A percentile compares a stretch with the other conserved stretches of the same genome.
Conservation (phyloP, 2,888 invertebrate genomes). For the Tinea semifulvella region DNA sequence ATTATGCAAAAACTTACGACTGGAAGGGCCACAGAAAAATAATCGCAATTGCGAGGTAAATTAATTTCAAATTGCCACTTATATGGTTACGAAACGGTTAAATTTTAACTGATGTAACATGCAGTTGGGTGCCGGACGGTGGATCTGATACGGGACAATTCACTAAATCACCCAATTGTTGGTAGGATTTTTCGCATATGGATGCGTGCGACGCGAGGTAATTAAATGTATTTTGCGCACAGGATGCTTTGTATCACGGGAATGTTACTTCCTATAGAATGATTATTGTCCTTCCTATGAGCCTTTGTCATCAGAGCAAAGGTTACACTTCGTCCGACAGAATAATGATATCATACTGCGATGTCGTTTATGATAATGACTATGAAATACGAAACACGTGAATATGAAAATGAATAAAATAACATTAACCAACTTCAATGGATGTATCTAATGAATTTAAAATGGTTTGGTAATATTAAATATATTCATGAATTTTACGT, state of each 20-base stretch:
- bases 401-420: conserved; percentile 12
- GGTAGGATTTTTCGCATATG: conserved; percentile 13
- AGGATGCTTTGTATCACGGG: conserved; percentile 10
- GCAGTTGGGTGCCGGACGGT: neutral
- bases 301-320: neutral
- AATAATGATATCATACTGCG: conserved; percentile 9
- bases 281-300: conserved; percentile 3
- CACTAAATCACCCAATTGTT: conserved; percentile 12
- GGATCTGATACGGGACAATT: conserved; percentile 8
- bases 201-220: conserved; percentile 5
- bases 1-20: conserved; percentile 35
- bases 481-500: conserved; percentile 4
- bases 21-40: conserved; percentile 28
- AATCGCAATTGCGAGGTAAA: conserved; percentile 23
- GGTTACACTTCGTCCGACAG: neutral
- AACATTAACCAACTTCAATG: neutral
- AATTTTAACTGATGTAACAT: neutral
- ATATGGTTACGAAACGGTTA: neutral
- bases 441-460: conserved; percentile 1
- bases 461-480: conserved; percentile 9
- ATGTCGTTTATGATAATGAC: conserved; percentile 7
- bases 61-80: conserved; percentile 9
- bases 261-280: conserved; percentile 7
- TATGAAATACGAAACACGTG: neutral
- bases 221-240: conserved; percentile 11